Percentiles rank a stretch among this genome's conserved stretches.
Evolutionary conservation across 1,140 invertebrate species (phyloP).

Genomic region (Phenacoccus solenopsis): DNA sequence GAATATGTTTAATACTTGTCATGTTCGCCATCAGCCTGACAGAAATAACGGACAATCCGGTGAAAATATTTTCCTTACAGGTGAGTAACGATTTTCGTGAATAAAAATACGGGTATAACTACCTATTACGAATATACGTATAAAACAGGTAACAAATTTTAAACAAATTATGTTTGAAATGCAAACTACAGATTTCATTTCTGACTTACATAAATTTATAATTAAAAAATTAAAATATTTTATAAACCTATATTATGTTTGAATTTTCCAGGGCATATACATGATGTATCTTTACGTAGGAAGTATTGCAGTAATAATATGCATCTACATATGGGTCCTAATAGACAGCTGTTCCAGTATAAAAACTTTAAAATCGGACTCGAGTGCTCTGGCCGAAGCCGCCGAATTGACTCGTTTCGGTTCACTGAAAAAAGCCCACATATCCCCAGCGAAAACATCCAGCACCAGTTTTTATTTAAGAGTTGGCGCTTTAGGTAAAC

Average conservation of each 20-base stretch:
- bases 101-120: not conserved
- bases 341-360: conserved; percentile 42
- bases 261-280: conserved; percentile 41
- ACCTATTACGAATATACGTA: not conserved
- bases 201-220: too few species aligned
- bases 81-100: conserved; percentile 34
- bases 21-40: conserved; percentile 44
- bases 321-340: conserved; percentile 49
- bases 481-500: conserved; percentile 48
- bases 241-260: not conserved
- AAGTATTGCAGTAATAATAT: conserved; percentile 48
- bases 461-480: conserved; percentile 51
- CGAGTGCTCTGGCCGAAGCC: conserved; percentile 34
- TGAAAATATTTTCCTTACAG: conserved; percentile 45
- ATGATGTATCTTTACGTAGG: conserved; percentile 51
- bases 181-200: too few species aligned
- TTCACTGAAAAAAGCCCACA: conserved; percentile 43
- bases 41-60: conserved; percentile 46
- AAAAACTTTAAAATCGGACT: conserved; percentile 23
- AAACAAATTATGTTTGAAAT: too few species aligned
- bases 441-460: conserved; percentile 39
- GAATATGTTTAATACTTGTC: conserved; percentile 44
- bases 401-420: conserved; percentile 40
- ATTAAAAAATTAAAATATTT: too few species aligned
- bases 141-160: too few species aligned